These are phyloP conservation scores for Amiota minor DNA, from an alignment of 2,888 invertebrate species.

Conservation along the genomic window DNA sequence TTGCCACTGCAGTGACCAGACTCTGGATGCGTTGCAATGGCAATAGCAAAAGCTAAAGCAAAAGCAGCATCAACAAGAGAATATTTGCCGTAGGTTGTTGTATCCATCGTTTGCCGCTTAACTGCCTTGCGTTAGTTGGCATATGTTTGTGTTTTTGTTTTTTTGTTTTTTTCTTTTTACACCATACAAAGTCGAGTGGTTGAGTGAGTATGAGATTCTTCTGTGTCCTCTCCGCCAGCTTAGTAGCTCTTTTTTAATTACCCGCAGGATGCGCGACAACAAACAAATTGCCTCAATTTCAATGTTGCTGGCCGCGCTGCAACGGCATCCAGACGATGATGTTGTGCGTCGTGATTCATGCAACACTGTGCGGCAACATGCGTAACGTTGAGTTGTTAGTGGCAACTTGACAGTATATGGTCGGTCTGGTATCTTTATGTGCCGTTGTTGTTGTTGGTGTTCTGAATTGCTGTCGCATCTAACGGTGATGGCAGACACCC, in stretches of 20 bases:
- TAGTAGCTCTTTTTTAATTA: conserved; percentile 57
- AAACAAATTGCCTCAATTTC: conserved; percentile 69
- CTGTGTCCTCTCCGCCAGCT: conserved; percentile 38
- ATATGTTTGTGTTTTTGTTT: conserved; percentile 37
- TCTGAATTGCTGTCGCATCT: conserved; percentile 35
- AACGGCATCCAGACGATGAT: conserved; percentile 39
- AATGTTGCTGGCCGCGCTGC: conserved; percentile 58
- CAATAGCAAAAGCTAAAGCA: neutral
- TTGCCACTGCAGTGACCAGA: conserved; percentile 69
- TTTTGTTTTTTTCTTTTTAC: conserved; percentile 2
- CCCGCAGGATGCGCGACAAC: conserved; percentile 69
- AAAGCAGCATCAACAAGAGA: neutral
- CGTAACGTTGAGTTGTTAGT: conserved; percentile 47
- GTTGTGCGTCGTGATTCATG: conserved; percentile 24
- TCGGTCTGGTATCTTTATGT: too few relatives aligned
- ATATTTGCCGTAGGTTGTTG: conserved; percentile 30
- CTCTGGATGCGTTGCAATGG: conserved; percentile 3
- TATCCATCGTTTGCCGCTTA: conserved; percentile 42
- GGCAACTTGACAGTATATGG: conserved; percentile 14
- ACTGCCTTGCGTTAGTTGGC: conserved; percentile 28
- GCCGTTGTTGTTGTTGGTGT: conserved; percentile 3
- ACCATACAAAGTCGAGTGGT: too few relatives aligned
- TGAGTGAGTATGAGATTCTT: conserved; percentile 8
- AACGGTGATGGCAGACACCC: conserved; percentile 48
- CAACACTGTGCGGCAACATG: conserved; percentile 48